These are phyloP conservation scores for Mactra quadrangularis DNA, from an alignment of 1,140 invertebrate species.

Conservation along the genomic window DNA sequence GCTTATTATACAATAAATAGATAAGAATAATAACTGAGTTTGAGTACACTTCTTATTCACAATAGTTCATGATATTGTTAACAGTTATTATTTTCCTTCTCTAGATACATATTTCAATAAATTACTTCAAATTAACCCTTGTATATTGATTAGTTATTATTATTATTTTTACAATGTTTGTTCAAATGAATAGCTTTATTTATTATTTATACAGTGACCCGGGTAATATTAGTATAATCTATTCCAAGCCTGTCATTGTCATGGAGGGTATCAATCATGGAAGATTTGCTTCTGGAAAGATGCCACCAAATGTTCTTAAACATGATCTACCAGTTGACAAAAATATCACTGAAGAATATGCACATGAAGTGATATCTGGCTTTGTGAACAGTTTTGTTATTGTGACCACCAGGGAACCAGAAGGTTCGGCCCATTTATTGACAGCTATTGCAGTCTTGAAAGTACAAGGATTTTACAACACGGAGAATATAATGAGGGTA, in stretches of 20 bases:
- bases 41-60: no score
- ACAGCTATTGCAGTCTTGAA: conserved; percentile 28
- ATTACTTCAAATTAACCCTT: no score
- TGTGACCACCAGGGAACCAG: conserved; percentile 41
- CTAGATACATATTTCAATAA: no score
- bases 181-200: no score
- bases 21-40: no score
- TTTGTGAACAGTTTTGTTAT: conserved; percentile 59
- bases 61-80: no score
- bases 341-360: conserved; percentile 50
- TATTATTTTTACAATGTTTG: no score
- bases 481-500: conserved; percentile 47
- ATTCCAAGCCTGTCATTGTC: conserved; percentile 64
- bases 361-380: conserved; percentile 56
- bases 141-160: no score
- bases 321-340: conserved; percentile 61
- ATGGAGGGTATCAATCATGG: conserved; percentile 68
- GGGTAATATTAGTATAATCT: conserved; percentile 26
- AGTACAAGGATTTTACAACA: conserved; percentile 31
- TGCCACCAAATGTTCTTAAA: conserved; percentile 62
- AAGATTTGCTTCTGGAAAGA: conserved; percentile 68
- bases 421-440: not conserved
- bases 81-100: no score
- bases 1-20: no score
- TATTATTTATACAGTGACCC: conserved; percentile 14